These are phyloP conservation scores for Yasuhikotakia modesta DNA, from an alignment of 2,797 vertebrate species.

Conservation along the genomic window DNA sequence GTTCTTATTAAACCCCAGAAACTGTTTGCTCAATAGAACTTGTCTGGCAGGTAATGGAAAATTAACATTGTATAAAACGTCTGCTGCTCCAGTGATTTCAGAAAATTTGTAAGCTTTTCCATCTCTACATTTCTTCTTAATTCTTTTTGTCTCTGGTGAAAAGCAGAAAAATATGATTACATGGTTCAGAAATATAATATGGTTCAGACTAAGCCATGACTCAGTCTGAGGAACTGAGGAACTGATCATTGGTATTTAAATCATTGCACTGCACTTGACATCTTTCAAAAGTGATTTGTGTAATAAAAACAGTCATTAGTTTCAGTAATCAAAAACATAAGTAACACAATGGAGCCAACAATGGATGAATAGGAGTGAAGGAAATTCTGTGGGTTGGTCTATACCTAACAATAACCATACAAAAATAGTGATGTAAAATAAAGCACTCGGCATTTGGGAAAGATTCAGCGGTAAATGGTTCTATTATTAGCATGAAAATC, in stretches of 20 bases:
- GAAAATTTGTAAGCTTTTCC: conserved; percentile 20
- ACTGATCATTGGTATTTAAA: neutral
- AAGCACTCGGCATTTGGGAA: neutral
- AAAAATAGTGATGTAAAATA: neutral
- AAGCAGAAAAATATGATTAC: neutral
- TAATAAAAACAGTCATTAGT: neutral
- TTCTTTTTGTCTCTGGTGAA: neutral
- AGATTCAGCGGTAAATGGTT: neutral
- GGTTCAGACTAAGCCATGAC: neutral
- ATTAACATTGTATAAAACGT: conserved; percentile 20
- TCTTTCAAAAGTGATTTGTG: neutral
- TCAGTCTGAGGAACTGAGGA: neutral
- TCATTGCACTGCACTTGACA: neutral
- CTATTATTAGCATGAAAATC: neutral
- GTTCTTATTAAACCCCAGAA: conserved; percentile 9
- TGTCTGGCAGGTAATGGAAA: conserved; percentile 49
- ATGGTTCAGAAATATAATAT: too few species aligned
- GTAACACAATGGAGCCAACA: neutral
- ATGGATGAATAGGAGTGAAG: neutral
- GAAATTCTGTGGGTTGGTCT: neutral
- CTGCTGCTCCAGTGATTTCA: conserved; percentile 9
- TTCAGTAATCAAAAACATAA: neutral
- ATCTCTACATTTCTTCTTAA: neutral
- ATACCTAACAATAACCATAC: neutral
- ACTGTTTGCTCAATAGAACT: conserved; percentile 18